These are phyloP conservation scores for Reinhardtius hippoglossoides DNA, from an alignment of 2,113 vertebrate species.

Conservation along the genomic window DNA sequence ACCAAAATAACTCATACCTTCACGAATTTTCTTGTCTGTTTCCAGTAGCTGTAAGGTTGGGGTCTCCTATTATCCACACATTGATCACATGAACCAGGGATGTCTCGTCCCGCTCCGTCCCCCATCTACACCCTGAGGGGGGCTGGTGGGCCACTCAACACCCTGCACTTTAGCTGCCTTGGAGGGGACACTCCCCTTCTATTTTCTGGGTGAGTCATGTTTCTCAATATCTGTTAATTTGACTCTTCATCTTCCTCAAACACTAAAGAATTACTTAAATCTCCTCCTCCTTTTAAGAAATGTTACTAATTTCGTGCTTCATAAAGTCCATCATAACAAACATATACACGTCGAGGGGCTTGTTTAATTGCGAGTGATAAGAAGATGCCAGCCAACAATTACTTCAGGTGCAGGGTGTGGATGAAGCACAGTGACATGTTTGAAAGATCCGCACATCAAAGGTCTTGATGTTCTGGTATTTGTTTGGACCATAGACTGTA, in stretches of 20 bases:
- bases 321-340: background rate
- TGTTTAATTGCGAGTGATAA: background rate
- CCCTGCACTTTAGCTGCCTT: constrained; percentile 86
- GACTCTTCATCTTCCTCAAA: background rate
- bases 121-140: constrained; percentile 92
- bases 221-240: background rate
- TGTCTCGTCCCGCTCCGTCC: constrained; percentile 84
- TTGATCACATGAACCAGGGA: constrained; percentile 47
- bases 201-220: constrained; percentile 89
- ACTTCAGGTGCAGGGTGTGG: background rate
- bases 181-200: constrained; percentile 79
- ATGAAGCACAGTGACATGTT: background rate
- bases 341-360: too few species aligned
- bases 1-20: background rate
- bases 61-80: constrained; percentile 2
- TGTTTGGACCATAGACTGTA: too few species aligned
- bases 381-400: background rate
- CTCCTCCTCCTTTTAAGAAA: background rate
- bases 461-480: background rate
- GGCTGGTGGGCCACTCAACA: constrained; percentile 84
- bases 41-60: background rate
- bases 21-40: background rate
- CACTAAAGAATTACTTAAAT: background rate
- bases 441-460: background rate
- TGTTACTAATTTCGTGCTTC: too few species aligned